Conservation (phyloP, 1,140 invertebrate species). For the Plodia interpunctella region DNA sequence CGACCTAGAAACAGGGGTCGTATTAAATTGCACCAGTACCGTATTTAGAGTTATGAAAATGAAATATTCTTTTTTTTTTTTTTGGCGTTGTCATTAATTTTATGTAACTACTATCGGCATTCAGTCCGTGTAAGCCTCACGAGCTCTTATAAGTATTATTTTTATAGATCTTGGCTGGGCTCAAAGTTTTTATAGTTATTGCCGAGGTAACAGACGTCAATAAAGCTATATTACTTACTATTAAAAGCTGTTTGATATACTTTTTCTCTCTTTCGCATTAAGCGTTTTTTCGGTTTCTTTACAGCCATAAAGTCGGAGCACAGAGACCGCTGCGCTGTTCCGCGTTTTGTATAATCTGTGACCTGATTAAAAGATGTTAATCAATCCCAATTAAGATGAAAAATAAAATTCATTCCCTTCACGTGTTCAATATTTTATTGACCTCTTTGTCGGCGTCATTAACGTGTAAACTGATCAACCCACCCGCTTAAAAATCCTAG, state of each 20-base stretch:
- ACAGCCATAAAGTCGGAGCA: too few species aligned
- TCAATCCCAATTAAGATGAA: too few species aligned
- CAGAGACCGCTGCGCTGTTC: too few species aligned
- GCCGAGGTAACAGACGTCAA: not conserved
- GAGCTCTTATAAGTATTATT: not conserved
- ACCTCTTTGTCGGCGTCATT: too few species aligned
- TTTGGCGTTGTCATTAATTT: not conserved
- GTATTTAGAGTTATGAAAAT: constrained; percentile 15
- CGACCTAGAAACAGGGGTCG: constrained; percentile 19
- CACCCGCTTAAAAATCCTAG: too few species aligned
- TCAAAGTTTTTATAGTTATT: constrained; percentile 4
- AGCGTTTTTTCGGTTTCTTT: too few species aligned
- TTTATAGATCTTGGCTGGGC: not conserved
- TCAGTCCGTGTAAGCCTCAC: not conserved
- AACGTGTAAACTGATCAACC: too few species aligned
- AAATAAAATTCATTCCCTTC: too few species aligned
- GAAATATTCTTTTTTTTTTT: not conserved
- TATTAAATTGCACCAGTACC: constrained; percentile 20
- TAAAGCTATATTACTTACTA: not conserved
- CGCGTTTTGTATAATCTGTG: too few species aligned
- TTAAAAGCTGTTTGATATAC: not conserved
- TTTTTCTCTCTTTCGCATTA: too few species aligned
- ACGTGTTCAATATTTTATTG: too few species aligned
- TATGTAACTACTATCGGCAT: not conserved
- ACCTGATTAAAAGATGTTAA: too few species aligned